Evolutionary conservation across 2,888 invertebrate species (phyloP), one percentile per base, ranked within the genome.

Genomic region (Ochropacha duplaris): DNA sequence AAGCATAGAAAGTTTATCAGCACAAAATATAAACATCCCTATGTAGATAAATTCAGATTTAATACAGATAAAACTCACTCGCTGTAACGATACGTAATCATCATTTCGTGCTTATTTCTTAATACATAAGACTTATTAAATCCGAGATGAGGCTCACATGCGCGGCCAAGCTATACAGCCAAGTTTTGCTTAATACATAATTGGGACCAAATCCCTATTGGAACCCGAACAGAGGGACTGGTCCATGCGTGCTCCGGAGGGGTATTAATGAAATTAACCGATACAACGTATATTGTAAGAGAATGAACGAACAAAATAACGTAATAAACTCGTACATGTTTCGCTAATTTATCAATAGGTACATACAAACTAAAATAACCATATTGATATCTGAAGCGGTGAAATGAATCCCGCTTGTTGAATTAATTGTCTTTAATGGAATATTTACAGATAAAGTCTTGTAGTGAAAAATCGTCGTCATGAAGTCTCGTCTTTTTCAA

Each of bases 211-310:
- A 88, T 90, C 90, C 90, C 88, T 78, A 87, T 86, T 77, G 88
- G 86, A 83, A 78, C 77, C 78, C 76, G 69, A 72, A 74, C 76
- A 82, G 78, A 83, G 84, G 85, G 87, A 84, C 87, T 81, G 83
- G 82, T 84, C 83, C 82, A 82, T 84, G 89, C 90, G 90, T 89
- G 90, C 83, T 84, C 81, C 77, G 76, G 72, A 72, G 83, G 83
- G 81, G 86, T 84, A 89, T 89, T 91, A 91, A 92, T 91, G 84
- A 88, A 90, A 91, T 92, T 90, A 90, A 84, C 86, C 83, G 76
- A 73, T 77, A 79, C 83, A 76, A 82, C 80, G 81, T 83, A 83
- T 83, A 81, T 74, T 78, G 74, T 68, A 71, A 72, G 77, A 74
- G 75, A 74, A 52, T 22, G 22, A 22, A 24, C 52, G 31, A 31